Percentiles rank a stretch among this genome's conserved stretches.
Evolutionary conservation across 2,888 invertebrate species (phyloP).

Genomic region (Protodeltote pygarga): DNA sequence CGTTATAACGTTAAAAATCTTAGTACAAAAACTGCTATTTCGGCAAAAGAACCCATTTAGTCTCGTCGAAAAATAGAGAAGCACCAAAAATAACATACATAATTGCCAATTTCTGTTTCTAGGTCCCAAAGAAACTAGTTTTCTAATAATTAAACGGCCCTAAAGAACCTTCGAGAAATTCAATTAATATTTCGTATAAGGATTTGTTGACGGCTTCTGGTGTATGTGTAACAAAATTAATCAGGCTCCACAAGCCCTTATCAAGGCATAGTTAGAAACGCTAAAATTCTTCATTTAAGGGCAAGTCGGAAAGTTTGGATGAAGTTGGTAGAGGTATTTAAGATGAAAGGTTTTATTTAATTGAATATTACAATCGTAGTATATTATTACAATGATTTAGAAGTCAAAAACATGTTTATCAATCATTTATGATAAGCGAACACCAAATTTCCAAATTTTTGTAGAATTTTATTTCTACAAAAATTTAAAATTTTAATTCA

Average conservation of each 20-base stretch:
- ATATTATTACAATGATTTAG: too few species aligned
- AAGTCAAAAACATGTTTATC: too few species aligned
- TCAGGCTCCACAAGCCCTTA: slow-evolving; percentile 32
- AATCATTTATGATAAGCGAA: too few species aligned
- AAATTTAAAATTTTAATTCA: too few species aligned
- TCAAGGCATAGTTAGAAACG: slow-evolving; percentile 41
- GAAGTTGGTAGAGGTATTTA: too few species aligned
- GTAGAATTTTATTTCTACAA: too few species aligned
- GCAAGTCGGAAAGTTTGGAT: too few species aligned
- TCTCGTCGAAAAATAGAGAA: not conserved
- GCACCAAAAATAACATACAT: slow-evolving; percentile 5
- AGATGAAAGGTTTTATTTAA: too few species aligned
- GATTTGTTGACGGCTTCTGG: slow-evolving; percentile 22
- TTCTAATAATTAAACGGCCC: not conserved
- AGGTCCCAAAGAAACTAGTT: not conserved
- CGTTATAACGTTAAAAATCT: not conserved
- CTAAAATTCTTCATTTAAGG: slow-evolving; percentile 39
- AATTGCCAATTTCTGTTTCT: slow-evolving; percentile 8
- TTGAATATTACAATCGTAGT: too few species aligned
- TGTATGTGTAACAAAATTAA: slow-evolving; percentile 40
- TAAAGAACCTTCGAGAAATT: slow-evolving; percentile 13
- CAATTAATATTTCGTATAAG: slow-evolving; percentile 37
- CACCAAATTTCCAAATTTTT: too few species aligned
- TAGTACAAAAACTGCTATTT: not conserved
- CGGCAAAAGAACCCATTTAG: not conserved